Evolutionary conservation across 1,140 invertebrate genomes (phyloP).

Genomic region (Lerema accius): DNA sequence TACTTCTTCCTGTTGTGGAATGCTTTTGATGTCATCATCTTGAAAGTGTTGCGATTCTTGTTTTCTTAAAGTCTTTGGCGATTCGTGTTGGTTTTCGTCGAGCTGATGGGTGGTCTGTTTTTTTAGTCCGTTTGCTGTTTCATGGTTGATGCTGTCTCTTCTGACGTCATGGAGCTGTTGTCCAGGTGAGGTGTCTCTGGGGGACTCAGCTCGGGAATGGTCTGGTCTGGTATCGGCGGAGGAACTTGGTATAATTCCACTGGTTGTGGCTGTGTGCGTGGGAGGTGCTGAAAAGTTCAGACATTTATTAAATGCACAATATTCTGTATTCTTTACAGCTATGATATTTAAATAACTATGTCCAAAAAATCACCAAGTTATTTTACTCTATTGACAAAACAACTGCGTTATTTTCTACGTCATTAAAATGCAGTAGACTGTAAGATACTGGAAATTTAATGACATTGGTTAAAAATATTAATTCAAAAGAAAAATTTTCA

Average conservation of each 20-base stretch:
- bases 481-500: no score
- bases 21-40: constrained; percentile 1
- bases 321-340: no score
- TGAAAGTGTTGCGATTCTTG: constrained; percentile 24
- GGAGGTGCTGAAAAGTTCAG: constrained; percentile 75
- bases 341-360: no score
- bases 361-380: no score
- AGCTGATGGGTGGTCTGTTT: constrained; percentile 38
- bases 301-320: no score
- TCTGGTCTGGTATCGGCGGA: constrained; percentile 61
- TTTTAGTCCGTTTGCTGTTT: constrained; percentile 35
- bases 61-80: constrained; percentile 3
- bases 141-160: constrained; percentile 38
- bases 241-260: constrained; percentile 59
- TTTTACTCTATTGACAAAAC: no score
- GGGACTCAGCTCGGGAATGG: constrained; percentile 70
- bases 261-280: constrained; percentile 63
- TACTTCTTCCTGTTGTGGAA: not conserved
- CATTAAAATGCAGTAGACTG: no score
- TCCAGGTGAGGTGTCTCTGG: constrained; percentile 62
- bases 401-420: no score
- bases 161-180: constrained; percentile 36
- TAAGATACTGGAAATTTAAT: no score
- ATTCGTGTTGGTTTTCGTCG: constrained; percentile 17
- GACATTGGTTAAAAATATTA: no score